Percentiles rank a stretch among this genome's conserved stretches.
Evolutionary conservation across 2,888 invertebrate species (phyloP).

Genomic region (Epistrophe eligans): DNA sequence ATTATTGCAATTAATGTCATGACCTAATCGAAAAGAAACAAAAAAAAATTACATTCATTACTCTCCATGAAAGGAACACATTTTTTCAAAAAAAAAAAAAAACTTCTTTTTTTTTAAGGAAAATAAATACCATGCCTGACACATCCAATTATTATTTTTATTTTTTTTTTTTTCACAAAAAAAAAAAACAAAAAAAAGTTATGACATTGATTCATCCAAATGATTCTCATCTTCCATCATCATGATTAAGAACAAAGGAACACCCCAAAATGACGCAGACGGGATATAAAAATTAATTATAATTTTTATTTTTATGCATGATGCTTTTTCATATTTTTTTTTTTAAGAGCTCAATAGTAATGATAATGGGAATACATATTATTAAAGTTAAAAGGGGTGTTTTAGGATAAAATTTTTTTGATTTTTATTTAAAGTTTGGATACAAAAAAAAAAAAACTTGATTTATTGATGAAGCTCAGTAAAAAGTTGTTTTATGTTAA

Average conservation of each 20-base stretch:
- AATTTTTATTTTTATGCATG: slow-evolving; percentile 12
- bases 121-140: slow-evolving; percentile 28
- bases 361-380: background rate
- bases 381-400: background rate
- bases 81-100: background rate
- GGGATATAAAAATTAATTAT: slow-evolving; percentile 23
- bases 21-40: slow-evolving; percentile 7
- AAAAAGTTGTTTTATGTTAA: background rate
- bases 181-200: background rate
- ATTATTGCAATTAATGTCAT: background rate
- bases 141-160: slow-evolving; percentile 23
- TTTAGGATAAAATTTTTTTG: slow-evolving; percentile 12
- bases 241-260: slow-evolving; percentile 29
- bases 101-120: background rate
- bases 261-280: background rate
- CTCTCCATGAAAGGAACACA: background rate
- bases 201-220: slow-evolving; percentile 35
- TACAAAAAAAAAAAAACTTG: background rate
- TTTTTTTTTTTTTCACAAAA: background rate
- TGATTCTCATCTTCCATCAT: slow-evolving; percentile 11
- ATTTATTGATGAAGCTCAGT: background rate
- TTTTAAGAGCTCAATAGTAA: background rate
- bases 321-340: slow-evolving; percentile 4
- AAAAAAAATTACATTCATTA: background rate
- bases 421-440: background rate